A percentile compares a stretch with the other conserved stretches of the same genome.
phyloP scores from a whole-genome alignment of 1,140 invertebrate genomes.

The Bombus pyrosoma region DNA sequence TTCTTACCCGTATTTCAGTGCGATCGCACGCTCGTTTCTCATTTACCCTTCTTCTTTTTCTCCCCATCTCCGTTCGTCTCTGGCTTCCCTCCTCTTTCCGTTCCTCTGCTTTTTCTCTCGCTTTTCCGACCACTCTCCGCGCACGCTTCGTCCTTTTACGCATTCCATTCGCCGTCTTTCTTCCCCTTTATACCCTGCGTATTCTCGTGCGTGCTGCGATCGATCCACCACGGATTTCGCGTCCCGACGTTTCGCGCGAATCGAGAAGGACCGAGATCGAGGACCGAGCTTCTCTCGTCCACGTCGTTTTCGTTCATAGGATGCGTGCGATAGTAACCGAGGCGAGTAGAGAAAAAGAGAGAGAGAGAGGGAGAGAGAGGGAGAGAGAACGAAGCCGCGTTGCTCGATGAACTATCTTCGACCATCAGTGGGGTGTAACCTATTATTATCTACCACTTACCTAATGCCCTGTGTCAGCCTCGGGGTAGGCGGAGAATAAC shows the following conservation, averaged over 20 bases:
- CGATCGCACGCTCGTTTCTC: constrained; percentile 42
- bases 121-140: neutral
- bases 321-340: constrained; percentile 62
- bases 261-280: neutral
- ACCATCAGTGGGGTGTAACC: constrained; percentile 81
- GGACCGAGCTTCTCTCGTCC: neutral
- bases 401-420: constrained; percentile 77
- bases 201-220: neutral
- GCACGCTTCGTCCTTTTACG: too few species aligned
- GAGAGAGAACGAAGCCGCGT: constrained; percentile 59
- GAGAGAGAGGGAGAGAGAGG: neutral
- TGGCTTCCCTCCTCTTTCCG: too few species aligned
- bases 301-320: constrained; percentile 36
- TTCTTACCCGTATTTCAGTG: constrained; percentile 30
- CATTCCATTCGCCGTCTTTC: too few species aligned
- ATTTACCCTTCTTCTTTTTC: constrained; percentile 26
- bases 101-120: constrained; percentile 22
- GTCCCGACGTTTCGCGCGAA: too few species aligned
- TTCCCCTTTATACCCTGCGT: neutral
- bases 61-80: constrained; percentile 28
- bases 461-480: constrained; percentile 80
- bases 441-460: constrained; percentile 83
- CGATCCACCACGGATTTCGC: too few species aligned
- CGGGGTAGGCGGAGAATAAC: constrained; percentile 75
- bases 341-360: neutral